A percentile compares a stretch with the other conserved stretches of the same genome.
These are phyloP conservation scores for Plestiodon gilberti DNA, from an alignment of 2,113 vertebrate species.

Conservation along the genomic window DNA sequence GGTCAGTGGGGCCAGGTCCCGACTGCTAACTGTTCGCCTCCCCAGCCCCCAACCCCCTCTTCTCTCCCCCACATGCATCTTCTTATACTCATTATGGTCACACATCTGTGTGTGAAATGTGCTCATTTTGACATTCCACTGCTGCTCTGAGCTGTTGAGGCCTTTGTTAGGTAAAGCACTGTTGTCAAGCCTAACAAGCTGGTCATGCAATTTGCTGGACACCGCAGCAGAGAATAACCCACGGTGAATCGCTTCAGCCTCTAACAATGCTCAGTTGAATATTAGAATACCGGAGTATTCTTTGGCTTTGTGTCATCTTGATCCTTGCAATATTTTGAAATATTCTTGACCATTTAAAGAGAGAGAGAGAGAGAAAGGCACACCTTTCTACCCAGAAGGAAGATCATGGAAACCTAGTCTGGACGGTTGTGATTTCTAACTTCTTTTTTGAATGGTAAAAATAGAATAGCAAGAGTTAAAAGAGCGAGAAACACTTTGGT, in stretches of 20 bases:
- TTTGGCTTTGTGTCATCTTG: constrained; percentile 45
- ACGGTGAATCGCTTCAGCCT: constrained; percentile 66
- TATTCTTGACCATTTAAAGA: constrained; percentile 47
- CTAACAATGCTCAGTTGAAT: constrained; percentile 66
- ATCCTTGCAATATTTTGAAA: constrained; percentile 55
- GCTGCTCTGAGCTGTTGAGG: constrained; percentile 83
- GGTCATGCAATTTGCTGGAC: constrained; percentile 80
- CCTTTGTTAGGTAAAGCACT: constrained; percentile 89
- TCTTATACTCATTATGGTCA: constrained; percentile 87
- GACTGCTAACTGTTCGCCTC: constrained; percentile 75
- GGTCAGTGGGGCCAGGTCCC: constrained; percentile 79
- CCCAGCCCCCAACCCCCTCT: constrained; percentile 64
- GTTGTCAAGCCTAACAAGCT: constrained; percentile 92
- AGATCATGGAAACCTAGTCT: not conserved
- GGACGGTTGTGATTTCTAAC: constrained; percentile 35
- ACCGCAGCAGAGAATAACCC: constrained; percentile 68
- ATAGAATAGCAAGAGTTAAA: not conserved
- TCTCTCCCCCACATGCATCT: constrained; percentile 78
- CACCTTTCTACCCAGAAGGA: not conserved
- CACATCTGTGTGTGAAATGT: constrained; percentile 98
- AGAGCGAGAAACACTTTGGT: constrained; percentile 57
- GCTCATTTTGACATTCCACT: constrained; percentile 94
- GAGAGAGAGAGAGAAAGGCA: not conserved
- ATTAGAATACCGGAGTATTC: constrained; percentile 70
- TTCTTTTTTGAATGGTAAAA: not conserved